Percentiles rank a stretch among this genome's conserved stretches.
Evolutionary conservation across 2,113 vertebrate genomes (phyloP).

Genomic region (Anoplopoma fimbria): DNA sequence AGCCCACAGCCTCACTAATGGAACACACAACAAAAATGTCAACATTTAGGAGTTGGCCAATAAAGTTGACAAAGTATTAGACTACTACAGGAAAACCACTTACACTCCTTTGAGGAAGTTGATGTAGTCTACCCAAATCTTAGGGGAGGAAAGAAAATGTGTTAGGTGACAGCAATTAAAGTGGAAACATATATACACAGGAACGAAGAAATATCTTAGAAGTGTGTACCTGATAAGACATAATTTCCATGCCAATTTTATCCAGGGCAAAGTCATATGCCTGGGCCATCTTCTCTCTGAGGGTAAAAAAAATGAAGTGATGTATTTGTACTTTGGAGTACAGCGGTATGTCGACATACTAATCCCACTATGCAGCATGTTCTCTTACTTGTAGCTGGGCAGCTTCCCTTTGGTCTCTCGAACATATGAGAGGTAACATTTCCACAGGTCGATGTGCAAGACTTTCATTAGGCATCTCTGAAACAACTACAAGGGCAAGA

Average conservation of each 20-base stretch:
- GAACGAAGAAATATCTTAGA: background rate
- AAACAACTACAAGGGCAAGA: conserved; percentile 88
- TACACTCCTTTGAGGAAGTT: conserved; percentile 99
- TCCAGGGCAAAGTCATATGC: conserved; percentile 99
- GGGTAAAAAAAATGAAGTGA: background rate
- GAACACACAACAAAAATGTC: conserved; percentile 30
- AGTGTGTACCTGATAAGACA: conserved; percentile 96
- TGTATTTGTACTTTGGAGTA: background rate
- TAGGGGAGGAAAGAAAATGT: conserved; percentile 54
- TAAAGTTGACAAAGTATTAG: background rate
- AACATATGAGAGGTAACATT: conserved; percentile 99
- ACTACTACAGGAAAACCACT: conserved; percentile 76
- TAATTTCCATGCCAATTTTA: conserved; percentile 99
- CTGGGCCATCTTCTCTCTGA: conserved; percentile 99
- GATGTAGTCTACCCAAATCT: conserved; percentile 99
- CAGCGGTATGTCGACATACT: accelerated
- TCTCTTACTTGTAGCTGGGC: conserved; percentile 98
- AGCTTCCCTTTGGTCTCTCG: conserved; percentile 99
- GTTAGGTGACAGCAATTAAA: conserved; percentile 6
- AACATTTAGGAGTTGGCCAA: background rate
- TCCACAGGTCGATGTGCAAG: conserved; percentile 99
- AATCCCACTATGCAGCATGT: too few species aligned
- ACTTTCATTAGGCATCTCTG: conserved; percentile 99
- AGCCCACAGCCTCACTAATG: conserved; percentile 95
- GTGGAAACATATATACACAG: background rate